Evolutionary conservation across 1,140 invertebrate species (phyloP), one percentile per base, ranked within the genome.

Genomic region (Anastatus disparis): DNA sequence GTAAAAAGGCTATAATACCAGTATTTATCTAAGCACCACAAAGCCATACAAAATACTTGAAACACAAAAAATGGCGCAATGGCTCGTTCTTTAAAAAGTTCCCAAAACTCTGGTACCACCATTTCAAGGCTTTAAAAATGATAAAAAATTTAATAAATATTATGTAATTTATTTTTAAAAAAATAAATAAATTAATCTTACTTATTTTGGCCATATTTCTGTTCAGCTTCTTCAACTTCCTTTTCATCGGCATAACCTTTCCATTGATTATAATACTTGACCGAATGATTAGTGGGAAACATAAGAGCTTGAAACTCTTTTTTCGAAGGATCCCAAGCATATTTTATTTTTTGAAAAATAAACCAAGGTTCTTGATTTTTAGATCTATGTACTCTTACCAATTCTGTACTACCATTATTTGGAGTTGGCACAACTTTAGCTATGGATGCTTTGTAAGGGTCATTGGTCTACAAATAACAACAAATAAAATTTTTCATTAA

Each of bases 1-100:
- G 98, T 99, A 81, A 99, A 99, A 29, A 99, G 89, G 69, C 95
- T 97, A 82, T 99, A 99, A 83, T 98, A 98, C 94, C 96, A 98
- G 84, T 97, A 98, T 83, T 97, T 97, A 82, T 99, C 98, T 71
- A 99, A 87, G 87, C 98, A 99, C 98, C 98, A 99, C 0, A 99
- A 87, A 24, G 91, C 93, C 56, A 99, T 98, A 85, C 98, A 99
- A 82, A 99, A 99, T 53, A 99, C 91, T 89, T 93, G 87, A 76
- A 85, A 85, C 4, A 99, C 97, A 87, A 99, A 99, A 85, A 99
- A 99, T 17, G 98, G 98, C 2, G 98, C 97, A 15, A 97, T 99
- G 1, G 98, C 98, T 77, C 98, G 88, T 87, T 99, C 98, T 78
- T 93, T 95, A 80, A 99, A 99, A 3, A 99, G 86, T 85, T 99